phyloP scores from a whole-genome alignment of 2,113 vertebrate genomes.

The Eptesicus fuscus region DNA sequence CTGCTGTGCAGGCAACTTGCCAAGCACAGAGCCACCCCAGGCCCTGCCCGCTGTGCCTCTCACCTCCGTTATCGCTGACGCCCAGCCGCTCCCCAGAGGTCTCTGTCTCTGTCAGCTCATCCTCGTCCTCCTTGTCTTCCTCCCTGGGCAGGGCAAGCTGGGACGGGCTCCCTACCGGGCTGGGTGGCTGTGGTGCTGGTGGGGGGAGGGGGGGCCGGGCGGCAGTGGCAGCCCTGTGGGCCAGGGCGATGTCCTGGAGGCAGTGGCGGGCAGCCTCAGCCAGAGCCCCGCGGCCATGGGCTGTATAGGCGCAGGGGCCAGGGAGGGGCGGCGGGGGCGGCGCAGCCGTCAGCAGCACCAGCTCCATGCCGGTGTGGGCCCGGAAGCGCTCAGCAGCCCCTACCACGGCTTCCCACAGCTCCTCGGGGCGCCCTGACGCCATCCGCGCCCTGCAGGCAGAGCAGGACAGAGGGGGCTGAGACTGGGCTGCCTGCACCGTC shows the following conservation, averaged over 20 bases:
- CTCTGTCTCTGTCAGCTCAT: conserved; percentile 82
- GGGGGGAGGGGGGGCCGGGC: conserved; percentile 75
- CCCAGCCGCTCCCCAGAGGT: conserved; percentile 67
- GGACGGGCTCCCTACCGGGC: conserved; percentile 60
- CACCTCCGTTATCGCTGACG: conserved; percentile 63
- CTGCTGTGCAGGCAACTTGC: rapidly evolving
- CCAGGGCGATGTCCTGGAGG: conserved; percentile 91
- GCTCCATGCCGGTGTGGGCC: conserved; percentile 89
- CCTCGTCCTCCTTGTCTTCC: conserved; percentile 77
- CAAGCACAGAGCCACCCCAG: rapidly evolving
- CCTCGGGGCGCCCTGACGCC: conserved; percentile 86
- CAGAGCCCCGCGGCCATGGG: conserved; percentile 89
- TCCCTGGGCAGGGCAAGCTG: conserved; percentile 11
- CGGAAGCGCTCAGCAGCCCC: conserved; percentile 88
- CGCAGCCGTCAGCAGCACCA: conserved; percentile 89
- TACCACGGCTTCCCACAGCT: conserved; percentile 91
- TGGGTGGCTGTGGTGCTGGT: conserved; percentile 68
- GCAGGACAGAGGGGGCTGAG: conserved; percentile 3
- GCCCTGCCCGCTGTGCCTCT: background rate
- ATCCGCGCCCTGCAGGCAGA: conserved; percentile 67
- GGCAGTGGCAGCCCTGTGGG: conserved; percentile 87
- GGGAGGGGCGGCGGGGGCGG: conserved; percentile 85
- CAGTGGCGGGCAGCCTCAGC: conserved; percentile 88
- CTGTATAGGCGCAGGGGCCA: conserved; percentile 82
- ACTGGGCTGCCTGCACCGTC: rapidly evolving